phyloP scores from a whole-genome alignment of 2,888 invertebrate genomes.

The Eugnorisma glareosa region DNA sequence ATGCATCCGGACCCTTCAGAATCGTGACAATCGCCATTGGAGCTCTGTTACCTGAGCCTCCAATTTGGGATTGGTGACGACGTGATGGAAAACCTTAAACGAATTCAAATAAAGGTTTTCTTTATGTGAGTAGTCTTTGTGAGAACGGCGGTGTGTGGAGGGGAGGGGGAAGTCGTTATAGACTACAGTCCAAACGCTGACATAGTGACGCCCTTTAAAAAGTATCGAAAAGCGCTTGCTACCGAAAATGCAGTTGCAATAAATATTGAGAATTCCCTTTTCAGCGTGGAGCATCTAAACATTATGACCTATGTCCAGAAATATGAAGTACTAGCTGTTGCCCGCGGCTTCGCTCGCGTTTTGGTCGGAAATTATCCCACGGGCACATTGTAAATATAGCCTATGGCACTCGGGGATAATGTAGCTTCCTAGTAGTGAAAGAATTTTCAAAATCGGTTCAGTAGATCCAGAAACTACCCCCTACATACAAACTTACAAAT shows the following conservation, averaged over 20 bases:
- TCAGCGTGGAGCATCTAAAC: background rate
- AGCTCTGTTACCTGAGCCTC: slow-evolving; percentile 69
- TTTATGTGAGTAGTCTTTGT: slow-evolving; percentile 38
- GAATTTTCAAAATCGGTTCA: too few relatives aligned
- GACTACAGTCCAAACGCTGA: background rate
- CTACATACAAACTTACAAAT: too few relatives aligned
- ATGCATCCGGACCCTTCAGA: slow-evolving; percentile 84
- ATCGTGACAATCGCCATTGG: slow-evolving; percentile 74
- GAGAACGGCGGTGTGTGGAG: background rate
- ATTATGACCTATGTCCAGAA: background rate
- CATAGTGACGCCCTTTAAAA: background rate
- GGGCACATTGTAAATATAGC: too few relatives aligned
- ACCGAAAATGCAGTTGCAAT: background rate
- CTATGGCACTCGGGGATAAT: too few relatives aligned
- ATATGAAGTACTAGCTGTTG: too few relatives aligned
- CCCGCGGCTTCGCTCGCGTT: too few relatives aligned
- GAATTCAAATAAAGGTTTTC: slow-evolving; percentile 54
- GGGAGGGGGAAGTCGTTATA: background rate
- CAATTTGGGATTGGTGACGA: slow-evolving; percentile 64
- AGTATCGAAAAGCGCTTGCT: background rate
- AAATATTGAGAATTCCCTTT: background rate
- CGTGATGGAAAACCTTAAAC: slow-evolving; percentile 63
- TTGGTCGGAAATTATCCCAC: too few relatives aligned
- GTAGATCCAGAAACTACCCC: too few relatives aligned
- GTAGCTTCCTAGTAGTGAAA: too few relatives aligned